Base-by-base conservation (phyloP, 2,888 invertebrate genomes). In the Nomada hirtipes region DNA sequence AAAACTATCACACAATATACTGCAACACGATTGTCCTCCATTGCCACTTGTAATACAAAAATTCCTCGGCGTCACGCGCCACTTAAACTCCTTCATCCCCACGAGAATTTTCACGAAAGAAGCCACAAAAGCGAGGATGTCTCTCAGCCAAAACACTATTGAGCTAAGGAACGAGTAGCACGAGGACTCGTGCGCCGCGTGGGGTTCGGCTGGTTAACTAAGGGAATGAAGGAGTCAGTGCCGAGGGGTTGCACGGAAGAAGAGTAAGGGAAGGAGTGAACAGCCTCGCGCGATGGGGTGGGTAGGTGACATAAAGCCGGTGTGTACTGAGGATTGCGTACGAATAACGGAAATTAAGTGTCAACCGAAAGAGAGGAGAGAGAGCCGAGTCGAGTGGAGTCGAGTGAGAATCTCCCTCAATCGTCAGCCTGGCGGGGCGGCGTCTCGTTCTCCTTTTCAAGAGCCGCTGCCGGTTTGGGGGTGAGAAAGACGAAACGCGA, bases 331-430 rank as follows among this genome's bases (percentile, higher is more conserved):
- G 91, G 88, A 90, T 91, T 91, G 91, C 91, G 92, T 93, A 93
- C 92, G 92, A 93, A 93, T 93, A 93, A 92, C 93, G 93, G 93
- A 93, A 93, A 93, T 93, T 93, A 93, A 93, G 93, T 93, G 93
- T 93, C 93, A 93, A 93, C 92, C 86, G 85, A 87, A 86, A 88
- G 86, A 89, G 88, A 89, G 87, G 76, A 86, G 85, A 86, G 85
- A 85, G 80, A 76, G 74, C 20, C 82, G 86, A 85, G 83, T 76
- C 79, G 83, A 82, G 85, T 70, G 73, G 85, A 88, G 83, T 76
- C 74, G 88, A 84, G 87, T 78, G 86, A 84, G 83, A 74, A 80
- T 63, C 78, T 83, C 70, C 78, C 84, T 76, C 75, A 81, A 79
- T 80, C 76, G 78, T 82, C 83, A 79, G 71, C 75, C 73, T 61